These are phyloP conservation scores for Lagenorhynchus albirostris DNA, from an alignment of 2,113 vertebrate genomes.

Conservation along the genomic window DNA sequence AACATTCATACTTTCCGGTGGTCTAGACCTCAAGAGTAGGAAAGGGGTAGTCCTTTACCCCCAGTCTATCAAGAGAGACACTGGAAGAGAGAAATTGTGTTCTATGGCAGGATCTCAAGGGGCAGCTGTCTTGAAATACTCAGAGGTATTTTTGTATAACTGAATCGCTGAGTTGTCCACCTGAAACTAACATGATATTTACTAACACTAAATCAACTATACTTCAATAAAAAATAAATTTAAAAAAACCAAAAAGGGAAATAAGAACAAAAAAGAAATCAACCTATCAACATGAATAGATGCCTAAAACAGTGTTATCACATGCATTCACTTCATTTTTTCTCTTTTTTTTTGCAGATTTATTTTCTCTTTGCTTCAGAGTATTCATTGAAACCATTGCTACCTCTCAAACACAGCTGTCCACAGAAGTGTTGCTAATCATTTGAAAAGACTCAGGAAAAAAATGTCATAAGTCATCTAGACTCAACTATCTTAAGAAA, in stretches of 20 bases:
- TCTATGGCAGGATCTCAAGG: neutral
- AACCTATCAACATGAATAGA: neutral
- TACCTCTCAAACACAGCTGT: constrained; percentile 44
- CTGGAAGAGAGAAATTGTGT: neutral
- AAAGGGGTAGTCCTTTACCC: neutral
- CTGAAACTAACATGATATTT: neutral
- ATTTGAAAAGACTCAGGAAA: constrained; percentile 30
- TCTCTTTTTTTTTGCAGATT: neutral
- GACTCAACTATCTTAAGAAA: constrained; percentile 63
- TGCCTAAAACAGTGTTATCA: neutral
- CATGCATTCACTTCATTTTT: neutral
- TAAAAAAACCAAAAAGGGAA: neutral
- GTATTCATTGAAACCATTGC: neutral
- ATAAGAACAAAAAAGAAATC: neutral
- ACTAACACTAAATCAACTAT: neutral
- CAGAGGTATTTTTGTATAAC: neutral
- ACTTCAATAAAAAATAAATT: neutral
- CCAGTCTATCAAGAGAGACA: neutral
- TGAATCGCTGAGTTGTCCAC: neutral
- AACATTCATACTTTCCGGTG: neutral
- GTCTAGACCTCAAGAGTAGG: neutral
- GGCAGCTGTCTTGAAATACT: neutral
- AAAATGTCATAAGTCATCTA: constrained; percentile 19
- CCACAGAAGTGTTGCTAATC: constrained; percentile 45
- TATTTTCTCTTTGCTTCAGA: neutral